phyloP scores from a whole-genome alignment of 2,797 vertebrate genomes.

The Phaenicophaeus curvirostris region DNA sequence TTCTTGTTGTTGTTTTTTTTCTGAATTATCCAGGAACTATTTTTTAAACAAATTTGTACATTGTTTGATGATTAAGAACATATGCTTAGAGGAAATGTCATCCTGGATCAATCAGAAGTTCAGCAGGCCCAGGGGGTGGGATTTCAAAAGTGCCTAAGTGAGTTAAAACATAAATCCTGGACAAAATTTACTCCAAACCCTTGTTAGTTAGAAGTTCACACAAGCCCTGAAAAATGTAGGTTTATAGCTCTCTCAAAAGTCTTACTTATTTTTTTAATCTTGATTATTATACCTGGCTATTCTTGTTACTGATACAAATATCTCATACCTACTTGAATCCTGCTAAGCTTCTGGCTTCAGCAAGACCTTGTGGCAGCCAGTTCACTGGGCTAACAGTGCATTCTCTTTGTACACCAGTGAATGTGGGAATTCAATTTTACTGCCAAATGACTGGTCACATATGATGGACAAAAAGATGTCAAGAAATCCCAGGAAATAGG shows the following conservation, averaged over 20 bases:
- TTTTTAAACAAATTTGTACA: constrained; percentile 36
- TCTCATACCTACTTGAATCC: constrained; percentile 43
- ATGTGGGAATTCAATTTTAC: neutral
- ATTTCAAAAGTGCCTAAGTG: constrained; percentile 66
- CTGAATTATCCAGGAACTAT: neutral
- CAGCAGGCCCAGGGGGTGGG: constrained; percentile 49
- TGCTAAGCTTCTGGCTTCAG: constrained; percentile 35
- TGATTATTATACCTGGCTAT: constrained; percentile 64
- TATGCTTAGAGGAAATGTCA: constrained; percentile 53
- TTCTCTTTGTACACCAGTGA: neutral
- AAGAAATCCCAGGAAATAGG: neutral
- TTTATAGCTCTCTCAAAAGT: constrained; percentile 30
- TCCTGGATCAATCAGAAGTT: constrained; percentile 60
- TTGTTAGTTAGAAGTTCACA: constrained; percentile 57
- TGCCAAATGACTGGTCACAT: neutral
- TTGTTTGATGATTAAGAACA: constrained; percentile 62
- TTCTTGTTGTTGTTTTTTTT: neutral
- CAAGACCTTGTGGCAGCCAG: neutral
- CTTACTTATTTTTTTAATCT: constrained; percentile 39
- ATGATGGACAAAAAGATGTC: neutral
- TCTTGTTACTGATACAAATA: constrained; percentile 31
- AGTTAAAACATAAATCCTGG: constrained; percentile 56
- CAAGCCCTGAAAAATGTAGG: constrained; percentile 56
- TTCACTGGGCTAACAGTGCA: neutral
- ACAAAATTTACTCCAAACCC: constrained; percentile 49